Evolutionary conservation across 2,888 invertebrate species (phyloP).

Genomic region (Galerucella pusilla): DNA sequence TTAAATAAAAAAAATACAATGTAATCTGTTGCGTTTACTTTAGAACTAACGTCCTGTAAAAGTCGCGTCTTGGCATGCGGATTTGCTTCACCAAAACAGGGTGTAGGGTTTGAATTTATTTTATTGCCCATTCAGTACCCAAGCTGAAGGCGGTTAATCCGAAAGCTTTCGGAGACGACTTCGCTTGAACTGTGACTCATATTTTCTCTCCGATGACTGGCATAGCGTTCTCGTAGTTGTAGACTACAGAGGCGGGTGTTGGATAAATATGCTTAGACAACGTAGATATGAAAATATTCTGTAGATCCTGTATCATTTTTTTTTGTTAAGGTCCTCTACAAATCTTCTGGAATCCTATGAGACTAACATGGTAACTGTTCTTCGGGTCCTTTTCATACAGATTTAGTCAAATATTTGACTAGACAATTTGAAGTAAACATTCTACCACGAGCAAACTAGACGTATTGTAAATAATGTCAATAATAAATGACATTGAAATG

Average conservation of each 20-base stretch:
- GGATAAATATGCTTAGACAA: neutral
- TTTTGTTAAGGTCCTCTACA: too few species aligned
- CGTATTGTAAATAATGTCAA: too few species aligned
- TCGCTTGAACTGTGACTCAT: constrained; percentile 16
- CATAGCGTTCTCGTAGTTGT: constrained; percentile 1
- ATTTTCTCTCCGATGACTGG: constrained; percentile 7
- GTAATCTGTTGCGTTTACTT: neutral
- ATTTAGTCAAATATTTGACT: too few species aligned
- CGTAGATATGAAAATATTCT: too few species aligned
- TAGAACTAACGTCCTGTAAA: neutral
- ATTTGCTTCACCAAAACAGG: neutral
- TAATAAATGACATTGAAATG: too few species aligned
- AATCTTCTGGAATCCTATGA: too few species aligned
- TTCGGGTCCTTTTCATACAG: too few species aligned
- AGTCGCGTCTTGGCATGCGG: neutral
- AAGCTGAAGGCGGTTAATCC: constrained; percentile 13
- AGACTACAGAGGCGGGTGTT: neutral
- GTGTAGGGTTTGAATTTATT: constrained; percentile 7
- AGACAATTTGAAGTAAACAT: too few species aligned
- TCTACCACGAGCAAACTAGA: too few species aligned
- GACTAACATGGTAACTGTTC: too few species aligned
- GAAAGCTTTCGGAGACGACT: constrained; percentile 6
- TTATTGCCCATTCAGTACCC: constrained; percentile 15
- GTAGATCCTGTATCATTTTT: too few species aligned
- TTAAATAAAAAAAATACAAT: neutral